Base-by-base conservation (phyloP, 2,888 invertebrate species). In the Micoletzkya japonica region DNA sequence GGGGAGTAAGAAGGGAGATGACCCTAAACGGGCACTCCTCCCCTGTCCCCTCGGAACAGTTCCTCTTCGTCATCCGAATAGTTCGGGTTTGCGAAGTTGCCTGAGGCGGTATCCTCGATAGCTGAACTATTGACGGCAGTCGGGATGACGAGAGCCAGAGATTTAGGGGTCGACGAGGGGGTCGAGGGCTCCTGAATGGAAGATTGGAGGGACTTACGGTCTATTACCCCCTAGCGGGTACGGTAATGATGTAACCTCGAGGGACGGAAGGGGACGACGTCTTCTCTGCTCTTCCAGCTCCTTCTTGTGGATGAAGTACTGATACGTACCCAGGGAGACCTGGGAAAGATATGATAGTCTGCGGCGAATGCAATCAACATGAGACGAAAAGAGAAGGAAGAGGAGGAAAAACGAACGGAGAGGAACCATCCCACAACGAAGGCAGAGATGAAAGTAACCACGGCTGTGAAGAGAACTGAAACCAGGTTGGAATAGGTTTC, bases 61-160 rank as follows among this genome's bases (percentile, higher is more conserved):
- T 66, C 64, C 37, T 66, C 64, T 37, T 66, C 64, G 14, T 66
- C 64, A 54, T 66, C 64, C 3, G 64, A 66, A 37, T 37, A 66
- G 54, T 66, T 66, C 34, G 64, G 64, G 54, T 66, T 66, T 1
- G 34, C 24, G 37, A 66, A 66, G 28, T 66, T 66, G 30, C 64
- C 64, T 36, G 64, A 54, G 36, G 54, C 36, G 20, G 64, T 52
- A 28, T 54, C 36, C 20, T 66, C 54, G 6, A 50, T 20, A 14
- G 64, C 26, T 2, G 64, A 37, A 54, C 36, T 66, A 0, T 32
- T 14, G 24, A 63, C 63, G 2, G 63, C 49, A 50, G 63, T 32
- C 1, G 63, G 63, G 39, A 66, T 66, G 1, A 66, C 64, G 26
- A 66, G 54, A 37, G 64, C 64, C 7, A 66, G 52, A 36, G 54